These are phyloP conservation scores for Lagenorhynchus albirostris DNA, from an alignment of 2,113 vertebrate genomes.

Conservation along the genomic window DNA sequence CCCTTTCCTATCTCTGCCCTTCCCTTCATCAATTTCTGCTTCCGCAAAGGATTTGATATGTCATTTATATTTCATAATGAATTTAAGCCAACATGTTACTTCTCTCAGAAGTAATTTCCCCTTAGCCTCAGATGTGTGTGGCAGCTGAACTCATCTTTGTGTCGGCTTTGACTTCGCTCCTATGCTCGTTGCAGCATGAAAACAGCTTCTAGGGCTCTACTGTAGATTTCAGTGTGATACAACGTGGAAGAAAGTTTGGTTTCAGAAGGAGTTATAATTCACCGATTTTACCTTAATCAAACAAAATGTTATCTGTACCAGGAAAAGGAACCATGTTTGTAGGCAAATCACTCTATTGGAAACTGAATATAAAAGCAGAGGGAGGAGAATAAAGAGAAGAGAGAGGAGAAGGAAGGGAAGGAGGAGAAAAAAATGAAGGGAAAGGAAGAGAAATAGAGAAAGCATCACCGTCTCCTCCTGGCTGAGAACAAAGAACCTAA, in stretches of 20 bases:
- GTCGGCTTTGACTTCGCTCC: background rate
- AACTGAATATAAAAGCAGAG: constrained; percentile 9
- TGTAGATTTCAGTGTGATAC: background rate
- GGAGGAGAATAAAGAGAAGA: background rate
- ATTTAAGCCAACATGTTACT: constrained; percentile 3
- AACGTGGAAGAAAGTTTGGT: background rate
- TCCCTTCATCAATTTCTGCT: constrained; percentile 6
- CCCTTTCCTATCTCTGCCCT: background rate
- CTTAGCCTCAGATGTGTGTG: background rate
- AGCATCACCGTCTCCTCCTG: background rate
- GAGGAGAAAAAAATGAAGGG: background rate
- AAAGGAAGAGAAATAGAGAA: background rate
- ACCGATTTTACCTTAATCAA: background rate
- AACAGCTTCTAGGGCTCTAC: background rate
- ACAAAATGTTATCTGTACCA: background rate
- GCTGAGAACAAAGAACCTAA: background rate
- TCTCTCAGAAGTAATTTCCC: constrained; percentile 23
- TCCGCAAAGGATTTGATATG: constrained; percentile 4
- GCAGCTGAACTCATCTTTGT: background rate
- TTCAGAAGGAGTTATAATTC: background rate
- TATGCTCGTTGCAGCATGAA: background rate
- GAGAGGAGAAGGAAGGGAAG: background rate
- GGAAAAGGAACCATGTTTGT: background rate
- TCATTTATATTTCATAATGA: constrained; percentile 44
- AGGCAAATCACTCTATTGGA: background rate